A percentile compares a stretch with the other conserved stretches of the same genome.
These are phyloP conservation scores for Poecilia latipinna DNA, from an alignment of 2,113 vertebrate genomes.

Conservation along the genomic window DNA sequence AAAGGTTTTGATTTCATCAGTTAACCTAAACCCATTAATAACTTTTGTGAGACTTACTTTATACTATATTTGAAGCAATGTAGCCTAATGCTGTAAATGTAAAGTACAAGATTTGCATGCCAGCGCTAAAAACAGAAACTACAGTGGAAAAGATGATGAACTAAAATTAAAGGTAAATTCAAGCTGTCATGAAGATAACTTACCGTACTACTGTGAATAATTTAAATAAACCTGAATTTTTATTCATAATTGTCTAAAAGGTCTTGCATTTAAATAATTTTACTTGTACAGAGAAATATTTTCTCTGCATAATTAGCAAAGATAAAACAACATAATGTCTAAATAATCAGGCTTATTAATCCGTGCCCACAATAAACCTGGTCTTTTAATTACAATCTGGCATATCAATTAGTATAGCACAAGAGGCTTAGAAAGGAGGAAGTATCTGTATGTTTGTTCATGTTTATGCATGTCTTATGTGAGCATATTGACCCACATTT, in stretches of 20 bases:
- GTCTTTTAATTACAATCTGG: constrained; percentile 47
- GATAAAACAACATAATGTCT: neutral
- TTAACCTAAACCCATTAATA: too few relatives aligned
- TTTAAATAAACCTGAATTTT: neutral
- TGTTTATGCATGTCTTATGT: constrained; percentile 20
- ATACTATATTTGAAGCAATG: too few relatives aligned
- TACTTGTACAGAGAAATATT: neutral
- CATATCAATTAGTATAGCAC: constrained; percentile 58
- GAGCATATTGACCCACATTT: constrained; percentile 19
- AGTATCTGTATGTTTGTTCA: constrained; percentile 17
- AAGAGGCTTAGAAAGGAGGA: constrained; percentile 18
- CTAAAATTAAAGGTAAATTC: too few relatives aligned
- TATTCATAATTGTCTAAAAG: neutral
- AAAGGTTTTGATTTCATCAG: too few relatives aligned
- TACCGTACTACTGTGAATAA: neutral
- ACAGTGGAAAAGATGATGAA: too few relatives aligned
- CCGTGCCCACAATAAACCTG: constrained; percentile 14
- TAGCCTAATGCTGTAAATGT: too few relatives aligned
- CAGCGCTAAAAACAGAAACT: too few relatives aligned
- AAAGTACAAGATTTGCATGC: too few relatives aligned
- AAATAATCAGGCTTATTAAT: constrained; percentile 28
- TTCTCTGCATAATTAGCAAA: constrained; percentile 9
- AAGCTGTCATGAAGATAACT: neutral
- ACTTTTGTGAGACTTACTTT: too few relatives aligned
- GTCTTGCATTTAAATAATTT: neutral